Evolutionary conservation across 2,797 vertebrate genomes (phyloP), one percentile per base, ranked within the genome.

Genomic region (Enoplosus armatus): DNA sequence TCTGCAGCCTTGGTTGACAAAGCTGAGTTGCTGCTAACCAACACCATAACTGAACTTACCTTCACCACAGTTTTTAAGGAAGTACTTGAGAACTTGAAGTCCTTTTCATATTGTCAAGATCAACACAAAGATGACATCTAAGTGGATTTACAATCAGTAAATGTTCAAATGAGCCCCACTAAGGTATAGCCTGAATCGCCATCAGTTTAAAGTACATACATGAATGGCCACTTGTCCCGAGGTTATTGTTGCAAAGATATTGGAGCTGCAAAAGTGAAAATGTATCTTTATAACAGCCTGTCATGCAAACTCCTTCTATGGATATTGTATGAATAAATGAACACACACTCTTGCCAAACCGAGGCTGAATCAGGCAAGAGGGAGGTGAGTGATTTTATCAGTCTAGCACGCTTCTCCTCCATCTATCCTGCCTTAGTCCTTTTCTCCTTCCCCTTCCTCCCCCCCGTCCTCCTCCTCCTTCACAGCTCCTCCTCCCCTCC

Each of bases 301-400:
- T 60, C 9, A 39, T n/a, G 15, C 48, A 48, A 77, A 26, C 26
- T 22, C 12, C n/a, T 72, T 4, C 45, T 71, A 29, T 55, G 43
- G 31, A 79, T 61, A 58, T 6, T 48, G 6, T 43, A 66, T 18
- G 51, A 47, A 75, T 47, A 54, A 55, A 67, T 75, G n/a, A 56
- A 61, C 50, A 62, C 39, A 53, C 55, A 55, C 33, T n/a, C 16
- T 2, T 63, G 55, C 22, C 33, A 73, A 63, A 56, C 75, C 1
- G 1, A 62, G 39, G 48, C 71, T 72, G n/a, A 85, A 79, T 74
- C 55, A 64, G 54, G 53, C 20, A 74, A 31, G 43, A 55, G 41
- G 53, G 50, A 75, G 77, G 53, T 67, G 62, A 81, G 94, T 94
- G 93, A 96, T 94, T 92, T 96, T 96, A 97, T 97, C 97, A 89